phyloP scores from a whole-genome alignment of 2,113 vertebrate species.

The Corapipo altera region DNA sequence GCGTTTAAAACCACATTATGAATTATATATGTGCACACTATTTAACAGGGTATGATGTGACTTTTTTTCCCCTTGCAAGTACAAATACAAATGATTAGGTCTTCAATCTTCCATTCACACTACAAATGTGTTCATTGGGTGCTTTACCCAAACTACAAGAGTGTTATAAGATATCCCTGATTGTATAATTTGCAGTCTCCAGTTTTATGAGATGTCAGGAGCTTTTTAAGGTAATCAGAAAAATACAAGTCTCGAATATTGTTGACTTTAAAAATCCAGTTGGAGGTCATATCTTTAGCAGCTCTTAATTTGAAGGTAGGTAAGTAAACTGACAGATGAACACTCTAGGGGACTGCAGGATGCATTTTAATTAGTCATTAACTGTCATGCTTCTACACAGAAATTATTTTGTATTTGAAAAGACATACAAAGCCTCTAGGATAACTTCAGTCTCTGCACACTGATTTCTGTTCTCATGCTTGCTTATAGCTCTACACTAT shows the following conservation, averaged over 20 bases:
- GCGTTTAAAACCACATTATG: background rate
- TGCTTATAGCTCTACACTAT: background rate
- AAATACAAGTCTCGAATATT: background rate
- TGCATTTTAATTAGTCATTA: slow-evolving; percentile 38
- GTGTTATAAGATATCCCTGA: background rate
- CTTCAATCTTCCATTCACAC: background rate
- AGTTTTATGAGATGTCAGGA: background rate
- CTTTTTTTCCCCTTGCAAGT: background rate
- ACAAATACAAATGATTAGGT: background rate
- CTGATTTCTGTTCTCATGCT: background rate
- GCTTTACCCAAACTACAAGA: background rate
- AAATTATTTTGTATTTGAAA: slow-evolving; percentile 16
- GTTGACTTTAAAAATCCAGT: background rate
- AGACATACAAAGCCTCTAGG: background rate
- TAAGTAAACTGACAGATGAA: slow-evolving; percentile 6
- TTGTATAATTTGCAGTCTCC: background rate
- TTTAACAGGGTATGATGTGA: background rate
- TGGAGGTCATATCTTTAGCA: background rate
- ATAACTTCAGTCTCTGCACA: background rate
- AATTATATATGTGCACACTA: background rate
- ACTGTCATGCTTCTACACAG: background rate
- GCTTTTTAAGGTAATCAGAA: background rate
- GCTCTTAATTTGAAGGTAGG: background rate
- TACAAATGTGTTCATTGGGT: background rate
- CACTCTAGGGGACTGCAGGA: background rate